phyloP scores from a whole-genome alignment of 2,113 vertebrate genomes.

The Phoenicopterus ruber region DNA sequence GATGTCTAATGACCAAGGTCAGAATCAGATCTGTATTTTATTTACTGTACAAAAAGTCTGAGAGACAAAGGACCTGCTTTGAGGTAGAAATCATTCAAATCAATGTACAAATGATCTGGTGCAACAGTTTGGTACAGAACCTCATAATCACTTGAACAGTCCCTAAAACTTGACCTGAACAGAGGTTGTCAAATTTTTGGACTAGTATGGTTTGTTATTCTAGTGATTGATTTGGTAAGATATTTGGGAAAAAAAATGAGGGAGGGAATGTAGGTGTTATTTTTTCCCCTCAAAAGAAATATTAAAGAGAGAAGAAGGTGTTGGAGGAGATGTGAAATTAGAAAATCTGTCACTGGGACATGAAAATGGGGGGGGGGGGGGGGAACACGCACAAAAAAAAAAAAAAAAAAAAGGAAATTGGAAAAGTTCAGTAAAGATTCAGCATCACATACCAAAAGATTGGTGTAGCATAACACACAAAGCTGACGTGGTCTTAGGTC shows the following conservation, averaged over 20 bases:
- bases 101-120: neutral
- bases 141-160: neutral
- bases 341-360: neutral
- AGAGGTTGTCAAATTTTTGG: neutral
- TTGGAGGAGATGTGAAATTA: neutral
- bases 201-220: neutral
- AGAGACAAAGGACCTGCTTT: neutral
- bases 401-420: neutral
- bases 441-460: neutral
- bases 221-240: neutral
- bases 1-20: neutral
- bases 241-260: neutral
- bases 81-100: neutral
- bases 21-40: neutral
- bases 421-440: neutral
- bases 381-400: no score
- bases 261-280: neutral
- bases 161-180: neutral
- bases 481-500: neutral
- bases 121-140: neutral
- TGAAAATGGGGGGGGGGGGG: neutral
- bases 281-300: neutral
- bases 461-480: neutral
- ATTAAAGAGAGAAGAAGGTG: neutral
- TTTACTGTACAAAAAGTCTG: neutral